A percentile compares a stretch with the other conserved stretches of the same genome.
phyloP scores from a whole-genome alignment of 2,113 vertebrate species.

The Gymnogyps californianus region DNA sequence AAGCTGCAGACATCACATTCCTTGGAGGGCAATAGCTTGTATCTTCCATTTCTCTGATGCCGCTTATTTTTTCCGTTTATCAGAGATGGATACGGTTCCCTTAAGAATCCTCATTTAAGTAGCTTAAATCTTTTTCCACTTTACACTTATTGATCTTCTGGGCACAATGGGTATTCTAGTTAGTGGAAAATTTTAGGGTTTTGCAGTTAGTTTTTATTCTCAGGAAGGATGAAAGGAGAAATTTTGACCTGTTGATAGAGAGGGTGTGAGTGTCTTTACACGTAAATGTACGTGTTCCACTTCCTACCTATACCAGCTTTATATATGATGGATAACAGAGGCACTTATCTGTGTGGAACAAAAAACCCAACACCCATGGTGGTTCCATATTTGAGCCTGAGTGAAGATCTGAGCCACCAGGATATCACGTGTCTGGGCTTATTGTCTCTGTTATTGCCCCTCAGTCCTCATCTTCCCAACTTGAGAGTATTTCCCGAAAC shows the following conservation, averaged over 20 bases:
- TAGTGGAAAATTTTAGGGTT: slow-evolving; percentile 3
- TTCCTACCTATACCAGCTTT: neutral
- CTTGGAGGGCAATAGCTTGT: slow-evolving; percentile 36
- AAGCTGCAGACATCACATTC: slow-evolving; percentile 36
- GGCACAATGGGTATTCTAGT: neutral
- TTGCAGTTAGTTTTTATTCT: neutral
- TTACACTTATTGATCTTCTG: slow-evolving; percentile 43
- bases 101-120: slow-evolving; percentile 46
- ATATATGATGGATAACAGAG: neutral
- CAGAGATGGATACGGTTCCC: slow-evolving; percentile 31
- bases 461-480: neutral
- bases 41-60: slow-evolving; percentile 34
- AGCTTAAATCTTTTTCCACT: slow-evolving; percentile 37
- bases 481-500: neutral
- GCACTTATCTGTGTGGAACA: neutral
- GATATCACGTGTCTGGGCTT: neutral
- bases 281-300: neutral
- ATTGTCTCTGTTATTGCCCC: neutral
- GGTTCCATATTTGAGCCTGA: neutral
- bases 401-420: neutral
- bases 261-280: neutral
- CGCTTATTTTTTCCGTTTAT: neutral
- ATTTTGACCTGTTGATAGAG: neutral
- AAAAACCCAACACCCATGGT: neutral
- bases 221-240: neutral